A percentile compares a stretch with the other conserved stretches of the same genome.
phyloP scores from a whole-genome alignment of 2,888 invertebrate species.

The Caenorhabditis sinica region DNA sequence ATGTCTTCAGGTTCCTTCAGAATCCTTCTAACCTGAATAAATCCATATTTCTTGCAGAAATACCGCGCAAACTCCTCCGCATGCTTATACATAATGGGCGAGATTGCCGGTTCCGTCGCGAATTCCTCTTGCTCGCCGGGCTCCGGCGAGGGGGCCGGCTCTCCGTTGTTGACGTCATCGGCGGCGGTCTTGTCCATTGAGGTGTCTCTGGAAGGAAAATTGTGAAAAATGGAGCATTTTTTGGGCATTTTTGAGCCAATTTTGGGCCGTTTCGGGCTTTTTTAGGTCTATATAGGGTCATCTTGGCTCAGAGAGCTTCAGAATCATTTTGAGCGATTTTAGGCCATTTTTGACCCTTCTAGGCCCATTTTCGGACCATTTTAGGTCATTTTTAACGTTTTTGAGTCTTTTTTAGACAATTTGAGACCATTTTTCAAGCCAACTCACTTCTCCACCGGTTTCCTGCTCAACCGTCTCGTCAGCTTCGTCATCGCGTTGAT shows the following conservation, averaged over 20 bases:
- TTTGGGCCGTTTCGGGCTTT: too few relatives aligned
- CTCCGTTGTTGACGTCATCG: background rate
- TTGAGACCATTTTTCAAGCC: background rate
- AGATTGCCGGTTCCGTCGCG: conserved; percentile 12
- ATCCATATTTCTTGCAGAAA: conserved; percentile 42
- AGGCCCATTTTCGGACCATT: too few relatives aligned
- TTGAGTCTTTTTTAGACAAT: too few relatives aligned
- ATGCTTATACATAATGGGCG: conserved; percentile 52
- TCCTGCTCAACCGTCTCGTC: conserved; percentile 35
- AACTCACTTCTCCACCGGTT: conserved; percentile 15
- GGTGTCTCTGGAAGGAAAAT: conserved; percentile 12
- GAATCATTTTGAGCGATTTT: too few relatives aligned
- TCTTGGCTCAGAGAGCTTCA: too few relatives aligned
- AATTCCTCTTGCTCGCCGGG: background rate
- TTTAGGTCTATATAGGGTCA: too few relatives aligned
- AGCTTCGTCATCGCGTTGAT: conserved; percentile 37
- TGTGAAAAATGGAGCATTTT: too few relatives aligned
- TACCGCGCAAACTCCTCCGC: conserved; percentile 56
- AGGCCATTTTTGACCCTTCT: too few relatives aligned
- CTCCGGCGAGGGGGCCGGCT: background rate
- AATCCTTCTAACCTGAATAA: conserved; percentile 5
- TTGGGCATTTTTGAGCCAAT: too few relatives aligned
- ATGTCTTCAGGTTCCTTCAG: too few relatives aligned
- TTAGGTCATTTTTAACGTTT: too few relatives aligned
- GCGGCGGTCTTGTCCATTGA: conserved; percentile 28